Percentiles rank a stretch among this genome's conserved stretches.
Evolutionary conservation across 1,140 invertebrate genomes (phyloP).

Genomic region (Eulimnadia texana): DNA sequence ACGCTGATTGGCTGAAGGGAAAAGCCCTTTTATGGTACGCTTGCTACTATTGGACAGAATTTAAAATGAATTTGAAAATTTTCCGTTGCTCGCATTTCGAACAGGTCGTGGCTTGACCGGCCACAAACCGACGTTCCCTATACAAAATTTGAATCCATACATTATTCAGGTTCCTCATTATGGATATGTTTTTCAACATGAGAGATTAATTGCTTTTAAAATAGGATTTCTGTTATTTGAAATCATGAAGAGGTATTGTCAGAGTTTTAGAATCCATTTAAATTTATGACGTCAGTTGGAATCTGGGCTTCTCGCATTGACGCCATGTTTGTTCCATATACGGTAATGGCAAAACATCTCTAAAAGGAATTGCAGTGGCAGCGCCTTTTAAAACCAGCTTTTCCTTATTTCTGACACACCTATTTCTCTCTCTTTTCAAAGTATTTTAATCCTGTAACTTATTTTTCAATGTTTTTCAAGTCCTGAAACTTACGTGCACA

Average conservation of each 20-base stretch:
- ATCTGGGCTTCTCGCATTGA: background rate
- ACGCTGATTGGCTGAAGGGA: background rate
- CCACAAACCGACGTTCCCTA: no score
- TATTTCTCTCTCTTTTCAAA: no score
- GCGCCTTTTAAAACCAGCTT: background rate
- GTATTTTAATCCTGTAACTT: no score
- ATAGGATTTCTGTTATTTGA: no score
- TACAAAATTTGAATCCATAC: no score
- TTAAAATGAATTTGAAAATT: background rate
- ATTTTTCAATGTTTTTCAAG: no score
- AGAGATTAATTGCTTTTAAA: no score
- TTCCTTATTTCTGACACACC: background rate
- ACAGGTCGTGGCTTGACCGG: background rate
- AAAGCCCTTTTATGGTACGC: background rate
- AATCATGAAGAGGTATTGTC: no score
- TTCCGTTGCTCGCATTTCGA: background rate
- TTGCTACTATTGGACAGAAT: background rate
- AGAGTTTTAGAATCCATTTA: no score
- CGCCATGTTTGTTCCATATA: background rate
- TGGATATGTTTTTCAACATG: no score
- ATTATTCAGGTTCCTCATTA: no score
- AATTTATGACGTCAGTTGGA: background rate
- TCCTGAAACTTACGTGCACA: no score
- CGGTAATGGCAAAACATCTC: background rate
- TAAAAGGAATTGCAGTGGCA: background rate